These are phyloP conservation scores for Heliconius aoede DNA, from an alignment of 2,888 invertebrate species.

Conservation along the genomic window DNA sequence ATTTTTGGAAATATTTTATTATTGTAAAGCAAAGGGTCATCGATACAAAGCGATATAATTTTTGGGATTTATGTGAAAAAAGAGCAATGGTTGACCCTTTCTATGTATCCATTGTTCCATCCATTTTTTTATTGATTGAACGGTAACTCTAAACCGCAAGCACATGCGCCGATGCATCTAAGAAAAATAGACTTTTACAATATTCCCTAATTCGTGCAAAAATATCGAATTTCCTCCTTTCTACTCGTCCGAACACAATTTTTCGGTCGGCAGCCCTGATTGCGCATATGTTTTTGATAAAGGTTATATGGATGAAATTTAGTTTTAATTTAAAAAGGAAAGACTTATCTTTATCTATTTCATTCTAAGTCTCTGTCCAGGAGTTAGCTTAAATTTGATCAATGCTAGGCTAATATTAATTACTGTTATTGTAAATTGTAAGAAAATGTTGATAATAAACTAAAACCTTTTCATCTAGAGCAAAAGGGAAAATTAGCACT, in stretches of 20 bases:
- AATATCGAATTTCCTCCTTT: slow-evolving; percentile 72
- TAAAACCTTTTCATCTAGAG: no score
- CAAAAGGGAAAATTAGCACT: no score
- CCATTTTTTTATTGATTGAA: slow-evolving; percentile 56
- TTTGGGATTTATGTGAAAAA: slow-evolving; percentile 54
- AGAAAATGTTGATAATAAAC: background rate
- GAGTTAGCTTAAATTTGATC: no score
- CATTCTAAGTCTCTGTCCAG: no score
- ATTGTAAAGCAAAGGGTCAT: slow-evolving; percentile 58
- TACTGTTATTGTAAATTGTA: background rate
- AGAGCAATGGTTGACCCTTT: slow-evolving; percentile 71
- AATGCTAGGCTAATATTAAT: no score
- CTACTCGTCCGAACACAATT: slow-evolving; percentile 54
- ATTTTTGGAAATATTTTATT: slow-evolving; percentile 48
- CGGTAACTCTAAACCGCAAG: slow-evolving; percentile 74
- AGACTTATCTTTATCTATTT: background rate
- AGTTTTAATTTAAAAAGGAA: slow-evolving; percentile 30
- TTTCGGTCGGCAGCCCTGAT: slow-evolving; percentile 65
- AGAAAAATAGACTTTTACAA: slow-evolving; percentile 77
- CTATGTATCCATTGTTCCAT: slow-evolving; percentile 62
- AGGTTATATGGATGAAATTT: slow-evolving; percentile 45
- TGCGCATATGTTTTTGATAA: slow-evolving; percentile 75
- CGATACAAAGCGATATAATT: slow-evolving; percentile 59
- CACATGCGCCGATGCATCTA: slow-evolving; percentile 70
- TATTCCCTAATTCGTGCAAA: slow-evolving; percentile 76